Evolutionary conservation across 2,888 invertebrate genomes (phyloP).

Genomic region (Ennomos fuscantarius): DNA sequence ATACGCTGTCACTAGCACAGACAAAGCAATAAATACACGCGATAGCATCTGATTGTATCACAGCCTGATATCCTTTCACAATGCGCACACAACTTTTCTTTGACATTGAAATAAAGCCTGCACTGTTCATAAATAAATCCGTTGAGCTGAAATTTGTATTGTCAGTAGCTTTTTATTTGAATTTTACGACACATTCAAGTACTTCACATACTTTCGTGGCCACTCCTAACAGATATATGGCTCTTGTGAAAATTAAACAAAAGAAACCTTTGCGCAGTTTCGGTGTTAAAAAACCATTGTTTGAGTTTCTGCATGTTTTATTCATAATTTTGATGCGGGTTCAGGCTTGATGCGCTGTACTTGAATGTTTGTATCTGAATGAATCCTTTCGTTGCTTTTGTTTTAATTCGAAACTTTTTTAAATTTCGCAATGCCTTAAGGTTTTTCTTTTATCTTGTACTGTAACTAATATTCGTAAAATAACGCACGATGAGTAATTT

Average conservation of each 20-base stretch:
- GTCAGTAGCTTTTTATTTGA: conserved; percentile 8
- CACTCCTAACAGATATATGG: conserved; percentile 17
- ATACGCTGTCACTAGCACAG: conserved; percentile 5
- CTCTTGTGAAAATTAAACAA: conserved; percentile 22
- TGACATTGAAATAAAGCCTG: conserved; percentile 15
- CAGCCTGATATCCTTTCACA: conserved; percentile 16
- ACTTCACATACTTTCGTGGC: conserved; percentile 11
- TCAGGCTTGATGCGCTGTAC: conserved; percentile 17
- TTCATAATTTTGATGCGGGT: conserved; percentile 18
- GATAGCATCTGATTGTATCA: conserved; percentile 24
- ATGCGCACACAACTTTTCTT: conserved; percentile 11
- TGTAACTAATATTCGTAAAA: neutral
- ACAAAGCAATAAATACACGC: conserved; percentile 23
- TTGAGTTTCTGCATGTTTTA: conserved; percentile 16
- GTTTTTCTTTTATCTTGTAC: conserved; percentile 9
- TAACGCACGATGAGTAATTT: too few species aligned
- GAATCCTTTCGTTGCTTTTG: conserved; percentile 16
- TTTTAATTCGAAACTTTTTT: conserved; percentile 4
- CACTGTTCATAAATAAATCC: conserved; percentile 2
- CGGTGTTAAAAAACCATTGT: conserved; percentile 18
- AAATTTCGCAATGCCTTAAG: conserved; percentile 5
- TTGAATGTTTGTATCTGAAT: conserved; percentile 10
- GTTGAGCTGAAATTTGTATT: conserved; percentile 8
- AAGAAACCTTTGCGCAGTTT: conserved; percentile 6
- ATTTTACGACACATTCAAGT: conserved; percentile 11